Conservation (phyloP, 2,113 vertebrate genomes). For the Pongo abelii region DNA sequence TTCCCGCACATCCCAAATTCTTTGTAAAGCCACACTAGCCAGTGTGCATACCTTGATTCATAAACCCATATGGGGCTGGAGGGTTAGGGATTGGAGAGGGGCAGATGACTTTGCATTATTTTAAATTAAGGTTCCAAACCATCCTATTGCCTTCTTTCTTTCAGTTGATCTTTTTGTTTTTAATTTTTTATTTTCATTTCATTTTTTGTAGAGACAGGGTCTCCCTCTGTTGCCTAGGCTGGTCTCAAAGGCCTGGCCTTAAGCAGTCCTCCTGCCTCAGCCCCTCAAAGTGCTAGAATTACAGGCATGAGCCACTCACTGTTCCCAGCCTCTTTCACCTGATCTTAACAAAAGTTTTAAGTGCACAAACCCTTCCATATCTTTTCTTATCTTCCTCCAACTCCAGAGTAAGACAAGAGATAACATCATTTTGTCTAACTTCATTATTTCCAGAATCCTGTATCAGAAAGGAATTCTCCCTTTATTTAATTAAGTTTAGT, state of each 20-base stretch:
- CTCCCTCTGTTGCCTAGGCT: too few relatives aligned
- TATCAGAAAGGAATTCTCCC: neutral
- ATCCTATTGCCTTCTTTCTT: neutral
- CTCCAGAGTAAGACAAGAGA: neutral
- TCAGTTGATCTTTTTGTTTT: neutral
- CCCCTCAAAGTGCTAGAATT: too few relatives aligned
- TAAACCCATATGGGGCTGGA: neutral
- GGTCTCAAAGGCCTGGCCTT: too few relatives aligned
- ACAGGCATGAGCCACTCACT: too few relatives aligned
- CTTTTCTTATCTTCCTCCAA: neutral
- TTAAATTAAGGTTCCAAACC: neutral
- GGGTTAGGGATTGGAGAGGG: neutral
- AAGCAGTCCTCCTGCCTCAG: too few relatives aligned
- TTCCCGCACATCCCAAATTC: neutral
- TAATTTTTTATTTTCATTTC: too few relatives aligned
- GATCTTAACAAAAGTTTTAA: slow-evolving; percentile 21
- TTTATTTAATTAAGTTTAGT: slow-evolving; percentile 1
- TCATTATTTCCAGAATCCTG: neutral
- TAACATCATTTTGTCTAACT: slow-evolving; percentile 24
- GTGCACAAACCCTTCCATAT: neutral
- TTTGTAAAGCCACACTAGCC: neutral
- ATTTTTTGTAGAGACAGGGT: too few relatives aligned
- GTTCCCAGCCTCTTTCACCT: too few relatives aligned
- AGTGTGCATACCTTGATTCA: neutral
- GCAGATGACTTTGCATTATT: neutral